Conservation (phyloP, 2,888 invertebrate species). For the Zygogramma bicolorata region DNA sequence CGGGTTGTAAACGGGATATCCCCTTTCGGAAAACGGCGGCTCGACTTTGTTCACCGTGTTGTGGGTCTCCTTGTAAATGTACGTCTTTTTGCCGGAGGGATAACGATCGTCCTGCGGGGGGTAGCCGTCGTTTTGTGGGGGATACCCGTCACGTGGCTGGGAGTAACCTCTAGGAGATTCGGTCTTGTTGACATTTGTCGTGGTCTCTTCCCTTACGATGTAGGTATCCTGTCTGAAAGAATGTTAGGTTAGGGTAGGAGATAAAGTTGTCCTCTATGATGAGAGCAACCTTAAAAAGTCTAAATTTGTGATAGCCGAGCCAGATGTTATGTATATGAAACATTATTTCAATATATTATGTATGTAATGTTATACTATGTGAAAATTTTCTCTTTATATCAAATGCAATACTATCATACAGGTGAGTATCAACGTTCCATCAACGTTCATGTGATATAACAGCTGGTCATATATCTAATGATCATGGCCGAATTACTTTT, state of each 20-base stretch:
- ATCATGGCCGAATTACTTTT: too few species aligned
- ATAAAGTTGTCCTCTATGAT: too few species aligned
- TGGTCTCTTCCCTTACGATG: slow-evolving; percentile 49
- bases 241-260: neutral
- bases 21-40: slow-evolving; percentile 51
- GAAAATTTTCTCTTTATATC: too few species aligned
- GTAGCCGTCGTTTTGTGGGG: slow-evolving; percentile 22
- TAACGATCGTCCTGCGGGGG: slow-evolving; percentile 30
- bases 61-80: slow-evolving; percentile 51
- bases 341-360: too few species aligned
- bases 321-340: too few species aligned
- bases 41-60: slow-evolving; percentile 47
- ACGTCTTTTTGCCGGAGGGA: slow-evolving; percentile 56
- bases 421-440: too few species aligned
- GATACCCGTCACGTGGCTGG: neutral
- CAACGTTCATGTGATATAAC: too few species aligned
- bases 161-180: slow-evolving; percentile 19
- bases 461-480: too few species aligned
- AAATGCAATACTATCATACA: too few species aligned
- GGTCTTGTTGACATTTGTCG: slow-evolving; percentile 42
- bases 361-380: too few species aligned
- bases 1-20: slow-evolving; percentile 53
- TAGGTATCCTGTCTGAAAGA: slow-evolving; percentile 56
- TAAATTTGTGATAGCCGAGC: too few species aligned
- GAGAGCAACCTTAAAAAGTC: too few species aligned